phyloP scores from a whole-genome alignment of 1,140 invertebrate species.

The Drosophila asahinai region DNA sequence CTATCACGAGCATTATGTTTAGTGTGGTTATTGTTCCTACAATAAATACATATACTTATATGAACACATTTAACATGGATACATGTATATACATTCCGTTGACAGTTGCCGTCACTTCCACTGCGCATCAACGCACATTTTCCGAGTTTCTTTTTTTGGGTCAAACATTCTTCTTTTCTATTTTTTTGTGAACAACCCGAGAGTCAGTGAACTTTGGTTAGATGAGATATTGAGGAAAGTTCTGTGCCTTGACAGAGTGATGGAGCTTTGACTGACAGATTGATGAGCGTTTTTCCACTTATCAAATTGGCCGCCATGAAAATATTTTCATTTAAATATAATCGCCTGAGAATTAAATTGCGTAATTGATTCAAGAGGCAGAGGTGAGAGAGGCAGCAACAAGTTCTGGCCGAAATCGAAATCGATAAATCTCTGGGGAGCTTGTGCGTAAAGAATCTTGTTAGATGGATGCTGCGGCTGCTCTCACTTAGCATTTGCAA shows the following conservation, averaged over 20 bases:
- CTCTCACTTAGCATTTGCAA: constrained; percentile 34
- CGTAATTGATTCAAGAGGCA: constrained; percentile 39
- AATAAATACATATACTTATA: constrained; percentile 1
- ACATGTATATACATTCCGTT: constrained; percentile 30
- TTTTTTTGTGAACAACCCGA: constrained; percentile 9
- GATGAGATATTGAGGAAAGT: constrained; percentile 46
- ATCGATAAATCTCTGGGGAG: constrained; percentile 41
- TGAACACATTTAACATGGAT: neutral
- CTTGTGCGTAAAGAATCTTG: constrained; percentile 31
- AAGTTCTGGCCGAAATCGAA: constrained; percentile 54
- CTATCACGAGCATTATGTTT: constrained; percentile 47
- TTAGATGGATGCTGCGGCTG: constrained; percentile 11
- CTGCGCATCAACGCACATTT: constrained; percentile 49
- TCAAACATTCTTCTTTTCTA: constrained; percentile 49
- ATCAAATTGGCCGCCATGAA: constrained; percentile 43
- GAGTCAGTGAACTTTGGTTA: constrained; percentile 67
- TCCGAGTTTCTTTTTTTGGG: constrained; percentile 65
- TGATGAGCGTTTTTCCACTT: constrained; percentile 36
- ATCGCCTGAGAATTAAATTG: constrained; percentile 66
- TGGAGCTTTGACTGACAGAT: constrained; percentile 26
- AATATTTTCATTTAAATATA: constrained; percentile 57
- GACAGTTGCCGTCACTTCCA: constrained; percentile 60
- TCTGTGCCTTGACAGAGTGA: constrained; percentile 27
- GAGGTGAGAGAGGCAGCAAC: constrained; percentile 21
- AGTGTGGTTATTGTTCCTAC: constrained; percentile 41